Evolutionary conservation across 2,888 invertebrate genomes (phyloP).

Genomic region (Drosophila birchii): DNA sequence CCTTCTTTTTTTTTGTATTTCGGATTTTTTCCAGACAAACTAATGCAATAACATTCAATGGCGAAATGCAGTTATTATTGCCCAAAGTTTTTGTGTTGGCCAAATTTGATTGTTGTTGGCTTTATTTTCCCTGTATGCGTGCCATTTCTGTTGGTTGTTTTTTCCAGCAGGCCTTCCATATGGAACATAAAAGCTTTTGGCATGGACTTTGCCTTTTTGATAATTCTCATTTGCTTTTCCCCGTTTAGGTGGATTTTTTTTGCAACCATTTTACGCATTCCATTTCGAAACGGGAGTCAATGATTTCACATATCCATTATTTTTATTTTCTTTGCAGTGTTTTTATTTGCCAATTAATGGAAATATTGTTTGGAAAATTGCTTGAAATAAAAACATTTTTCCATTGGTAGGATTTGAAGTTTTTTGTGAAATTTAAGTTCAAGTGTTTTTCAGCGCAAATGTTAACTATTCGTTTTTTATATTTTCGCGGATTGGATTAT

Average conservation of each 20-base stretch:
- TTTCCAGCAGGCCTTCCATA: slow-evolving; percentile 59
- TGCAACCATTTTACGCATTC: slow-evolving; percentile 27
- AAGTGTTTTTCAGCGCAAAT: slow-evolving; percentile 56
- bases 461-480: not conserved
- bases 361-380: slow-evolving; percentile 60
- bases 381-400: slow-evolving; percentile 57
- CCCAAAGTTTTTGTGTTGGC: slow-evolving; percentile 48
- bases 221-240: slow-evolving; percentile 37
- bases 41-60: slow-evolving; percentile 80
- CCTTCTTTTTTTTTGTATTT: slow-evolving; percentile 17
- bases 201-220: slow-evolving; percentile 37
- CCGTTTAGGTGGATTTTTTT: slow-evolving; percentile 12
- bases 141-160: slow-evolving; percentile 63
- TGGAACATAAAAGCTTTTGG: slow-evolving; percentile 70
- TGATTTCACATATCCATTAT: slow-evolving; percentile 23
- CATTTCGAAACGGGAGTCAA: slow-evolving; percentile 18
- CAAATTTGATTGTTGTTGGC: slow-evolving; percentile 46
- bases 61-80: slow-evolving; percentile 74
- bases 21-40: slow-evolving; percentile 45
- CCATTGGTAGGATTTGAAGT: slow-evolving; percentile 47
- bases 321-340: slow-evolving; percentile 21
- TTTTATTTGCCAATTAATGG: slow-evolving; percentile 72
- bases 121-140: slow-evolving; percentile 48
- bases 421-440: slow-evolving; percentile 45
- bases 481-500: not conserved